Base-by-base conservation (phyloP, 2,113 vertebrate species). In the Calidris pygmaea region DNA sequence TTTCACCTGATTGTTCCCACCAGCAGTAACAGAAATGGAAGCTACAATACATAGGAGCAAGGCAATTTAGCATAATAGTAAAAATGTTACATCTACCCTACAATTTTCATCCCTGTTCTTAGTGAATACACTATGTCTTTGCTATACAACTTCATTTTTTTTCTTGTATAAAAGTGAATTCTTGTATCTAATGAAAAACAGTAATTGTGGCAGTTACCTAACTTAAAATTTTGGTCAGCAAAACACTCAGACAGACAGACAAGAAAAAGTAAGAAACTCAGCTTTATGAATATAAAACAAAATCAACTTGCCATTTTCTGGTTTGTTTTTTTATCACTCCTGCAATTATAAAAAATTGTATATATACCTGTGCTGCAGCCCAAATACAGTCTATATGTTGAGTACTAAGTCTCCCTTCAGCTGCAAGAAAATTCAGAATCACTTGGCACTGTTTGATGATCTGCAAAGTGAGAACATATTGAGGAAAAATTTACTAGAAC, bases 371-470 rank as follows among this genome's bases (percentile, higher is more conserved):
- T 97, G 99, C 99, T 87, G 99, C 99, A 60, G 99, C 99, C 99
- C 99, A 99, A 95, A 99, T 99, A 95, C 99, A 99, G 97, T 99
- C 99, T 96, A 99, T 99, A 73, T 99, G 99, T 93, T 99, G 99
- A 68, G 99, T 99, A 97, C 99, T 99, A 86, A 99, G 98, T 78
- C 99, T 98, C 47, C 99, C 99, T 95, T 99, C 99, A 53, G 99
- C 99, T 94, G 99, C 99, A 96, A 99, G 98, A 97, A 99, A 99
- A 98, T 99, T 99, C 97, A 99, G 98, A 98, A 99, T 99, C 95
- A 99, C 99, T 98, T 99, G 99, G 98, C 99, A 99, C 98, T 99
- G 99, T 96, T 99, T 99, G 97, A 99, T 99, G 98, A 99, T 99
- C 99, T 99, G 98, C 59, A 98, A 97, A 92, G 95, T 3, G 63